Evolutionary conservation across 2,888 invertebrate species (phyloP).

Genomic region (Smittia aterrima): DNA sequence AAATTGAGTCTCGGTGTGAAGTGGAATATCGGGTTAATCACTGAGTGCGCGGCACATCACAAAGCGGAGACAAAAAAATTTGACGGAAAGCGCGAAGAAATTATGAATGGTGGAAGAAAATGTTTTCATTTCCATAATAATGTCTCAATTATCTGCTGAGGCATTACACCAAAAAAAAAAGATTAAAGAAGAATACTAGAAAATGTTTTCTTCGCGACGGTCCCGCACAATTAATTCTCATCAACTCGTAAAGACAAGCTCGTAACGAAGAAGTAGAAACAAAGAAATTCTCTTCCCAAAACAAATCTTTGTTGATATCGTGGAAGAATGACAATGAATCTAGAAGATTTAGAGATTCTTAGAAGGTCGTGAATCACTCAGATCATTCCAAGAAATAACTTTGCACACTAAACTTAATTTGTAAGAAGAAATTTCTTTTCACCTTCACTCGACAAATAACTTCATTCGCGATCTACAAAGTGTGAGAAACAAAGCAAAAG

Average conservation of each 20-base stretch:
- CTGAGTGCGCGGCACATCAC: not conserved
- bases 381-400: too few relatives aligned
- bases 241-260: not conserved
- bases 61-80: not conserved
- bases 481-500: too few relatives aligned
- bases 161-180: not conserved
- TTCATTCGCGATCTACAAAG: too few relatives aligned
- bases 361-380: too few relatives aligned
- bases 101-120: conserved; percentile 31
- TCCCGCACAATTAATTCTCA: conserved; percentile 32
- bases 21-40: conserved; percentile 26
- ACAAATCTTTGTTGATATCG: conserved; percentile 35
- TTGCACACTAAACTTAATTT: too few relatives aligned
- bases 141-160: conserved; percentile 33
- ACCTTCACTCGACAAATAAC: too few relatives aligned
- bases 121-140: conserved; percentile 41
- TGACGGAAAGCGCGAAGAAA: conserved; percentile 7
- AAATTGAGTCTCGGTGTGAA: conserved; percentile 1
- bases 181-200: not conserved
- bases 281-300: conserved; percentile 35
- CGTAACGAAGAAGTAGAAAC: not conserved
- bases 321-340: not conserved
- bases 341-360: not conserved
- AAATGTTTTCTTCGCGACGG: not conserved
- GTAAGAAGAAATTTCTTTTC: too few relatives aligned